Evolutionary conservation across 2,888 invertebrate species (phyloP), one percentile per base, ranked within the genome.

Genomic region (Pelosia muscerda): DNA sequence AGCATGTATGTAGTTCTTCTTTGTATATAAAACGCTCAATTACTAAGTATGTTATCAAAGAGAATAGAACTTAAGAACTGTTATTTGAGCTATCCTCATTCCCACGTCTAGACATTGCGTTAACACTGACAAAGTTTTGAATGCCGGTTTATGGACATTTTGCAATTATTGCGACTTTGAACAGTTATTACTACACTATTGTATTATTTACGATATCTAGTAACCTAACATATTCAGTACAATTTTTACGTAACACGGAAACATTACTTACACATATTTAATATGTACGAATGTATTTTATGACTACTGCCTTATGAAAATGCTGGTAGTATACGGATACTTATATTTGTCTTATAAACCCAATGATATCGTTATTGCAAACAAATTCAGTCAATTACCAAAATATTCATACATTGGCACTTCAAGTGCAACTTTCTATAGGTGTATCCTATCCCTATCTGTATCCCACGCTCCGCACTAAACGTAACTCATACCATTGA

Each of bases 81-180:
- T 76, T 85, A 78, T 86, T 85, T 84, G 78, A 79, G 56, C 67
- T 74, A 34, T 34, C 65, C 59, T 61, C 73, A 79, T 86, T 86
- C 87, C 81, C 86, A 86, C 83, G 75, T 77, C 68, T 65, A 60
- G 62, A 62, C 63, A 53, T 68, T 74, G 71, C 76, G 72, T 77
- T 65, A 38, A 71, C 71, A 79, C 73, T 73, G 71, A 71, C 70
- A 72, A 73, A 70, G 53, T 69, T 68, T 70, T 72, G 72, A 79
- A 70, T 68, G 69, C 62, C 61, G 61, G 58, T 49, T 49, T 38
- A 59, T 61, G 54, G 63, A 53, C 57, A 75, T 77, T 74, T 73
- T 64, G 65, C 66, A 76, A 81, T 60, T 49, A 63, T 62, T 63
- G 68, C 71, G 64, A 66, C 65, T 71, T 68, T 65, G 72, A 63